Evolutionary conservation across 35 echinoderm and acorn worm genomes (phyloP).

Genomic region (Ptychodera flava): DNA sequence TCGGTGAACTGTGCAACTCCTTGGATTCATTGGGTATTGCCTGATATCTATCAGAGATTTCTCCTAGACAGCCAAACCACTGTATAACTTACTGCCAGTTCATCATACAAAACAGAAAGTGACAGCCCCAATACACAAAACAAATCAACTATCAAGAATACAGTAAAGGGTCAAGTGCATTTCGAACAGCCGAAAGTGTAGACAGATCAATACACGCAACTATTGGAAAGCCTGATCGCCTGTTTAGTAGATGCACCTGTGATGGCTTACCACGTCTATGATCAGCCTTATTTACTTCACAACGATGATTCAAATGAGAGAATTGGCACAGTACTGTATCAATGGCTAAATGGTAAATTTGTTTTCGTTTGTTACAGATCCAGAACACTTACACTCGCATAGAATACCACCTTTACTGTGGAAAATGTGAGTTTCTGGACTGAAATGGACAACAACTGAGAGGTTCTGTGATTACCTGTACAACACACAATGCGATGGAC

Average conservation of each 20-base stretch:
- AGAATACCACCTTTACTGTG: too few species aligned
- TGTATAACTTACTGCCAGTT: conserved; percentile 23
- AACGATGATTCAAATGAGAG: too few species aligned
- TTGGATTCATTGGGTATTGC: conserved; percentile 39
- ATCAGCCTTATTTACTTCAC: conserved; percentile 25
- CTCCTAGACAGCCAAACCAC: conserved; percentile 31
- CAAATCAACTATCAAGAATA: neutral
- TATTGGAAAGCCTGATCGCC: conserved; percentile 9
- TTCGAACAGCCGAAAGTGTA: conserved; percentile 2
- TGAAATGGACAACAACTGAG: too few species aligned
- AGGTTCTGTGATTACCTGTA: too few species aligned
- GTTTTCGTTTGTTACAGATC: too few species aligned
- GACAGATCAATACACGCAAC: conserved; percentile 2
- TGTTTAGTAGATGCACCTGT: too few species aligned
- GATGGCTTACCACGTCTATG: conserved; percentile 19
- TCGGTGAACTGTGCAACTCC: conserved; percentile 35
- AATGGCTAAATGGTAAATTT: too few species aligned
- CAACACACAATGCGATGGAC: too few species aligned
- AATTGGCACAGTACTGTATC: too few species aligned
- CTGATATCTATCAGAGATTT: conserved; percentile 24
- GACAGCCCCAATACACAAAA: conserved; percentile 9
- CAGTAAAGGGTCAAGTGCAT: neutral
- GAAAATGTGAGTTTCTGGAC: too few species aligned
- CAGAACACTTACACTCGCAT: too few species aligned
- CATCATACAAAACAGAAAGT: neutral